Evolutionary conservation across 2,888 invertebrate species (phyloP).

Genomic region (Malthinus flaveolus): DNA sequence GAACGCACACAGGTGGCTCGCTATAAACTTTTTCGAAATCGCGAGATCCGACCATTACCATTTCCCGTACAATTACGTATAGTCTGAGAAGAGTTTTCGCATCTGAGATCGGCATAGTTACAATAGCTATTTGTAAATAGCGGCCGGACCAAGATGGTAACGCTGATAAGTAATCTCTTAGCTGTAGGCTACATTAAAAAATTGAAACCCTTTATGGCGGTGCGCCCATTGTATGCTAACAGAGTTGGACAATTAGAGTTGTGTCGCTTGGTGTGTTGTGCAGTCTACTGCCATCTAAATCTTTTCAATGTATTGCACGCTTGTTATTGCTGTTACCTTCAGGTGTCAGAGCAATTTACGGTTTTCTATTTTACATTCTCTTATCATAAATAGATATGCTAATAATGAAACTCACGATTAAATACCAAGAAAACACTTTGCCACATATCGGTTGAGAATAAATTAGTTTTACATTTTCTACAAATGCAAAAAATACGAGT

Average conservation of each 20-base stretch:
- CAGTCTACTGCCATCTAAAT: slow-evolving; percentile 32
- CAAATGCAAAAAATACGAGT: no score
- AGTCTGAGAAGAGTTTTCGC: slow-evolving; percentile 39
- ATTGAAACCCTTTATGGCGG: slow-evolving; percentile 50
- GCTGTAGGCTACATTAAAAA: slow-evolving; percentile 52
- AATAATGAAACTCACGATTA: not conserved
- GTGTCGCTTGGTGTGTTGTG: slow-evolving; percentile 40
- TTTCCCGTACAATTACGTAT: slow-evolving; percentile 45
- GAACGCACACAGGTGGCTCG: slow-evolving; percentile 25
- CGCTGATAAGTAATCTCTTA: slow-evolving; percentile 50
- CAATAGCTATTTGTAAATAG: slow-evolving; percentile 54
- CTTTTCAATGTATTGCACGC: slow-evolving; percentile 33
- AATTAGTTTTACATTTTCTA: no score
- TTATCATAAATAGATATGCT: slow-evolving; percentile 1
- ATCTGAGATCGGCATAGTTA: slow-evolving; percentile 40
- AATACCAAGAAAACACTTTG: no score
- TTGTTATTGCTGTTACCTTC: slow-evolving; percentile 27
- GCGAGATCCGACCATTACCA: slow-evolving; percentile 37
- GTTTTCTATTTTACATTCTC: slow-evolving; percentile 13
- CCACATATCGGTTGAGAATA: no score
- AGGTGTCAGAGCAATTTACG: slow-evolving; percentile 13
- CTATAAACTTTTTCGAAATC: slow-evolving; percentile 39
- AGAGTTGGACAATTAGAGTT: slow-evolving; percentile 48
- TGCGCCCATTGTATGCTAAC: slow-evolving; percentile 51
- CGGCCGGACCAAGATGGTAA: slow-evolving; percentile 48